Evolutionary conservation across 2,797 vertebrate genomes (phyloP).

Genomic region (Staurois parvus): DNA sequence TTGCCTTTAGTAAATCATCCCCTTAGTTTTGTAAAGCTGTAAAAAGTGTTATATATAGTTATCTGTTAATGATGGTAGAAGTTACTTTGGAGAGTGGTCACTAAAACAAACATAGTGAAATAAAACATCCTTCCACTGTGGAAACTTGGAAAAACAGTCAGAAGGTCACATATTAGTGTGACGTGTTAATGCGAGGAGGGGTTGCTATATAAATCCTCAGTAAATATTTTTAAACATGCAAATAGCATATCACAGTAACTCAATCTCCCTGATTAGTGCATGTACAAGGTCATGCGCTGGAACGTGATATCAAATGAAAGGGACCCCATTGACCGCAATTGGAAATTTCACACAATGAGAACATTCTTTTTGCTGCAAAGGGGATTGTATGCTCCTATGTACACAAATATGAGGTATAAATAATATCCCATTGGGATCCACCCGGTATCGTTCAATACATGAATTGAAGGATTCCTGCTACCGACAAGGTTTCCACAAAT

Average conservation of each 20-base stretch:
- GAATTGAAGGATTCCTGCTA: conserved; percentile 40
- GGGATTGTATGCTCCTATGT: conserved; percentile 43
- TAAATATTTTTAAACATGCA: conserved; percentile 49
- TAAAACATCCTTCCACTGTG: conserved; percentile 23
- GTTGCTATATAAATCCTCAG: conserved; percentile 34
- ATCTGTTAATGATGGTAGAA: not conserved
- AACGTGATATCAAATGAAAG: conserved; percentile 49
- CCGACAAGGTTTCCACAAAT: conserved; percentile 35
- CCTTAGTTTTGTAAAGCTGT: not conserved
- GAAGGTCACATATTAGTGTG: conserved; percentile 21
- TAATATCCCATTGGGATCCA: conserved; percentile 46
- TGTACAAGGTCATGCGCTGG: conserved; percentile 33
- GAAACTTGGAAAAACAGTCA: conserved; percentile 21
- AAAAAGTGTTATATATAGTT: not conserved
- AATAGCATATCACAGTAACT: conserved; percentile 44
- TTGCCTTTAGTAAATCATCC: no score
- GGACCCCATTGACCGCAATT: conserved; percentile 37
- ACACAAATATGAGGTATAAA: conserved; percentile 44
- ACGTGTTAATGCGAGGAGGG: conserved; percentile 15
- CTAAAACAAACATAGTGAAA: not conserved
- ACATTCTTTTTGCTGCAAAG: conserved; percentile 35
- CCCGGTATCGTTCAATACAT: conserved; percentile 38
- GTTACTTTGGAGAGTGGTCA: not conserved
- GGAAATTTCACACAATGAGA: conserved; percentile 39
- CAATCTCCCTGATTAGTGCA: conserved; percentile 39